Conservation (phyloP, 2,113 vertebrate genomes). For the Tenrec ecaudatus region DNA sequence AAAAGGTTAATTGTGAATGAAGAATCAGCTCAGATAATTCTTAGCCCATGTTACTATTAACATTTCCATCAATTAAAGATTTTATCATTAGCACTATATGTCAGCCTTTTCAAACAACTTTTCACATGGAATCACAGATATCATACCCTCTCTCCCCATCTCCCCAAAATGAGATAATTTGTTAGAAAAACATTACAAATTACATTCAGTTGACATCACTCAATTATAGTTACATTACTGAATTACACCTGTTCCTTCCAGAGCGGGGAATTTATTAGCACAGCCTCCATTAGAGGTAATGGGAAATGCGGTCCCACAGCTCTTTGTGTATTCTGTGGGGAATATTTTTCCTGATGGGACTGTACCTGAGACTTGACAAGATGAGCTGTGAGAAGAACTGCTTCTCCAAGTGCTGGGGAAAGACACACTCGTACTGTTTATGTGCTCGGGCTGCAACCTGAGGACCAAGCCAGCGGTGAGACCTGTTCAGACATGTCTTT, state of each 20-base stretch:
- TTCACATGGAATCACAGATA: slow-evolving; percentile 74
- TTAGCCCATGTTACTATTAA: slow-evolving; percentile 54
- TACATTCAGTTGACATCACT: slow-evolving; percentile 74
- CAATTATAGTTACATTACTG: slow-evolving; percentile 79
- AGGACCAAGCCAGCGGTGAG: neutral
- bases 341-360: slow-evolving; percentile 33
- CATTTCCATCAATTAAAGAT: slow-evolving; percentile 72
- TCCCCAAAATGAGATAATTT: slow-evolving; percentile 77
- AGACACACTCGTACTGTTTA: neutral
- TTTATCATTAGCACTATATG: slow-evolving; percentile 64
- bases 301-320: slow-evolving; percentile 62
- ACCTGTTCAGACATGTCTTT: slow-evolving; percentile 17
- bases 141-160: slow-evolving; percentile 1
- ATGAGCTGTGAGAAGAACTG: neutral
- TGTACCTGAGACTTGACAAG: neutral
- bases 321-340: slow-evolving; percentile 36
- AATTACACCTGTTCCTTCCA: slow-evolving; percentile 71
- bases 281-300: slow-evolving; percentile 69
- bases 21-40: slow-evolving; percentile 56
- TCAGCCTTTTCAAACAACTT: slow-evolving; percentile 70
- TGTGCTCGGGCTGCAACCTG: neutral
- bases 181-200: slow-evolving; percentile 82
- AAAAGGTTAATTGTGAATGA: slow-evolving; percentile 57
- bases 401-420: slow-evolving; percentile 31
- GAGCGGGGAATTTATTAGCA: slow-evolving; percentile 65